These are phyloP conservation scores for Tolypeutes matacus DNA, from an alignment of 2,797 vertebrate genomes.

Conservation along the genomic window DNA sequence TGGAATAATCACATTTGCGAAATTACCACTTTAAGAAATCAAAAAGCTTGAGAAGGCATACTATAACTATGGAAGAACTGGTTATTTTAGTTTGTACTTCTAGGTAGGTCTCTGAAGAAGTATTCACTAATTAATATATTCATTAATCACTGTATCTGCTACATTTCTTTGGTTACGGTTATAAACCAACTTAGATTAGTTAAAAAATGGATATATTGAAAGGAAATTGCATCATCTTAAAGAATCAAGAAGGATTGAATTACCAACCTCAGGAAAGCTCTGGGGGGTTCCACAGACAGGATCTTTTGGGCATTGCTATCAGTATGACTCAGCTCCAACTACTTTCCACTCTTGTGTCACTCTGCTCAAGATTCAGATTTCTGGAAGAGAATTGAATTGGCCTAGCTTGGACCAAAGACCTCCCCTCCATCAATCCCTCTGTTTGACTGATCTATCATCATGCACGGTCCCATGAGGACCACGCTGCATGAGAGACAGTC, in stretches of 20 bases:
- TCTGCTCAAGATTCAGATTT: not conserved
- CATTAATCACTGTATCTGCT: not conserved
- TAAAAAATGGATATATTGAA: not conserved
- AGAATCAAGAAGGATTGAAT: not conserved
- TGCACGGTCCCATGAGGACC: not conserved
- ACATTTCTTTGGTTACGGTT: not conserved
- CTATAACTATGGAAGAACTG: not conserved
- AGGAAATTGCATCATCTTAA: not conserved
- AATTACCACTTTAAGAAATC: conserved; percentile 2
- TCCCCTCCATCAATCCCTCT: not conserved
- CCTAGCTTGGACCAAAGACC: not conserved
- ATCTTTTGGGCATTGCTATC: not conserved
- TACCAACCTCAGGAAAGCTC: not conserved
- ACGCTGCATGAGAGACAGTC: not conserved
- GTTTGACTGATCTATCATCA: not conserved
- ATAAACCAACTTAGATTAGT: not conserved
- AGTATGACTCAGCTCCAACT: not conserved
- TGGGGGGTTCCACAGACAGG: not conserved
- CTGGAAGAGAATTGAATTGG: not conserved
- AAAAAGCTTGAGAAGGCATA: not conserved
- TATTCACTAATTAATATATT: not conserved
- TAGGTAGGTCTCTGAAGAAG: not conserved
- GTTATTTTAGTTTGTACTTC: not conserved
- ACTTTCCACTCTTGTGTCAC: not conserved
- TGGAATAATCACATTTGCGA: not conserved